Evolutionary conservation across 2,113 vertebrate genomes (phyloP).

Genomic region (Pleuronectes platessa): DNA sequence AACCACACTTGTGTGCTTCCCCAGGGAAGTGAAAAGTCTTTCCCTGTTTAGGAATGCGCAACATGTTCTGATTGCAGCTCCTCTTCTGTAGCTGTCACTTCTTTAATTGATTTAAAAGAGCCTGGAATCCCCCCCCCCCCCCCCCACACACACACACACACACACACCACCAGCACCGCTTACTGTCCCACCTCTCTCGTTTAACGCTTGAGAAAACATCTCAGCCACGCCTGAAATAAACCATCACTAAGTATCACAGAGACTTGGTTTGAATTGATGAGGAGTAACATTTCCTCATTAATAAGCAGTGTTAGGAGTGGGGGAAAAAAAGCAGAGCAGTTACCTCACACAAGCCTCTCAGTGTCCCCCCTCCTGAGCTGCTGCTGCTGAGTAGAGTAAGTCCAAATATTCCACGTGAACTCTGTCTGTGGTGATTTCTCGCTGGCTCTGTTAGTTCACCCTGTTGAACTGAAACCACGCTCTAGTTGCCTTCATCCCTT

Average conservation of each 20-base stretch:
- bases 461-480: conserved; percentile 31
- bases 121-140: too few relatives aligned
- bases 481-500: conserved; percentile 17
- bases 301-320: conserved; percentile 11
- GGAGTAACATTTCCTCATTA: conserved; percentile 10
- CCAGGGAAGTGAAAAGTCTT: not conserved
- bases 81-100: conserved; percentile 49
- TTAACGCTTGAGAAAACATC: conserved; percentile 22
- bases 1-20: not conserved
- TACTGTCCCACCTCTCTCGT: conserved; percentile 3
- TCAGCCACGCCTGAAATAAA: not conserved
- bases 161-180: too few relatives aligned
- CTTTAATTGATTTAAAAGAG: conserved; percentile 47
- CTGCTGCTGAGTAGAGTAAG: conserved; percentile 3
- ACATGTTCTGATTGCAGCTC: conserved; percentile 41
- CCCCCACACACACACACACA: too few relatives aligned
- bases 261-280: not conserved
- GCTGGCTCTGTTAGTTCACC: not conserved
- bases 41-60: conserved; percentile 35
- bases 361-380: conserved; percentile 18
- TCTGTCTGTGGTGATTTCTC: not conserved
- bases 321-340: conserved; percentile 19
- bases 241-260: not conserved
- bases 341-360: conserved; percentile 43
- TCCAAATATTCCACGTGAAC: conserved; percentile 19